Conservation (phyloP, 2,113 vertebrate species). For the Cavia aperea region DNA sequence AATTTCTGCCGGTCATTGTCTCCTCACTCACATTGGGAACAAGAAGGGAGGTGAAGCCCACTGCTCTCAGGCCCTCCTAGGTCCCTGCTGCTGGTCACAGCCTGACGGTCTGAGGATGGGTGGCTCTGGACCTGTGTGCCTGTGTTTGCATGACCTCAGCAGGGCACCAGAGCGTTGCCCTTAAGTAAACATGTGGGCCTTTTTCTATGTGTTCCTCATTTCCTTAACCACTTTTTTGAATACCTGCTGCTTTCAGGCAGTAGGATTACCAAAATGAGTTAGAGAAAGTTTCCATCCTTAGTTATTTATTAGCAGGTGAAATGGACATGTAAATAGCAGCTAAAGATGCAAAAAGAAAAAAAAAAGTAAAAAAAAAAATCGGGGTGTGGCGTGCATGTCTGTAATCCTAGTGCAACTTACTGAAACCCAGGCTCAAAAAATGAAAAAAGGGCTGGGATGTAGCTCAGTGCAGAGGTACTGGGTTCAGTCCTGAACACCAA, state of each 20-base stretch:
- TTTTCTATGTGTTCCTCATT: background rate
- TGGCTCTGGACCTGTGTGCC: background rate
- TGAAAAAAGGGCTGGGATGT: background rate
- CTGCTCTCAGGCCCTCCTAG: background rate
- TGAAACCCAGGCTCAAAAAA: background rate
- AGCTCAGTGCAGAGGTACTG: background rate
- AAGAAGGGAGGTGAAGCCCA: background rate
- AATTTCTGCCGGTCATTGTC: background rate
- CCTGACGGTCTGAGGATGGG: background rate
- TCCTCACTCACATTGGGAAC: background rate
- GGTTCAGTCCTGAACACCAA: background rate
- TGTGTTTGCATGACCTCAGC: no score
- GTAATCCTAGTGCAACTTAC: background rate
- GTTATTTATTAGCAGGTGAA: background rate
- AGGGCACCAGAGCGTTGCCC: background rate
- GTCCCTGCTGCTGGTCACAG: background rate
- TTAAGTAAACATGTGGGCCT: background rate
- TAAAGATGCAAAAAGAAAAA: background rate
- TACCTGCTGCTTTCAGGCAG: background rate
- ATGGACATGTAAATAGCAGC: background rate
- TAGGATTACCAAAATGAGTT: background rate
- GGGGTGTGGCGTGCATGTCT: background rate
- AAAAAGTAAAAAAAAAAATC: background rate
- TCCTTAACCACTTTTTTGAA: background rate
- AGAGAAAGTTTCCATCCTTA: background rate